phyloP scores from a whole-genome alignment of 2,888 invertebrate species.

The Acrocera orbiculus region DNA sequence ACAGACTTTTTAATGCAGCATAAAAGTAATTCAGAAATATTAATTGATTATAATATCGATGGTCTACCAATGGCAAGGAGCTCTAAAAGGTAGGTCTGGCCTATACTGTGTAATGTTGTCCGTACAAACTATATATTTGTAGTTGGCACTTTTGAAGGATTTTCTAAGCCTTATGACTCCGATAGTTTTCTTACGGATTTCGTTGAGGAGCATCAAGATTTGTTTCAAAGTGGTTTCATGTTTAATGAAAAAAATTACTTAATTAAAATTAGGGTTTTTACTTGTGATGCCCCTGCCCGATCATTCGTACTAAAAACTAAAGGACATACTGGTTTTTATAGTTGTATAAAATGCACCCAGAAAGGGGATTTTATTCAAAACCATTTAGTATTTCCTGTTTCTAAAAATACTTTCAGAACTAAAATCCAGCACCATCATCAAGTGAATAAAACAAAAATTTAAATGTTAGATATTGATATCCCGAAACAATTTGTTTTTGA shows the following conservation, averaged over 20 bases:
- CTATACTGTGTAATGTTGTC: slow-evolving; percentile 7
- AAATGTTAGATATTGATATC: no score
- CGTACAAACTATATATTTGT: slow-evolving; percentile 2
- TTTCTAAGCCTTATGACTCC: slow-evolving; percentile 5
- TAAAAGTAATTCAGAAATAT: slow-evolving; percentile 1
- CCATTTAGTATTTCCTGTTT: neutral
- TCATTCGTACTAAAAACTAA: neutral
- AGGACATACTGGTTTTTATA: slow-evolving; percentile 1
- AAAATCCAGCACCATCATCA: slow-evolving; percentile 1
- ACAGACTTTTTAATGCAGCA: slow-evolving; percentile 6
- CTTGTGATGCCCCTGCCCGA: slow-evolving; percentile 1
- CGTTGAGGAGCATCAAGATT: slow-evolving; percentile 3
- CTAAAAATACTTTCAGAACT: no score
- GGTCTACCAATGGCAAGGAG: slow-evolving; percentile 8
- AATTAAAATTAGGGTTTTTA: slow-evolving; percentile 7
- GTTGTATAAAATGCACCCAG: slow-evolving; percentile 1
- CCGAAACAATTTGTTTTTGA: no score
- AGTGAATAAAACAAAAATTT: neutral
- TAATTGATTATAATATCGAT: slow-evolving; percentile 6
- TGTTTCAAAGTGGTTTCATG: slow-evolving; percentile 2
- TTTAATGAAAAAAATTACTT: slow-evolving; percentile 6
- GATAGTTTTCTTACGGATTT: slow-evolving; percentile 6
- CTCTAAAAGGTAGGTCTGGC: slow-evolving; percentile 7
- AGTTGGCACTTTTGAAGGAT: slow-evolving; percentile 7
- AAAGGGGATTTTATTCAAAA: neutral